These are phyloP conservation scores for Eunapius fragilis DNA, from an alignment of 37 sponge, comb jelly and placozoan species.

Conservation along the genomic window DNA sequence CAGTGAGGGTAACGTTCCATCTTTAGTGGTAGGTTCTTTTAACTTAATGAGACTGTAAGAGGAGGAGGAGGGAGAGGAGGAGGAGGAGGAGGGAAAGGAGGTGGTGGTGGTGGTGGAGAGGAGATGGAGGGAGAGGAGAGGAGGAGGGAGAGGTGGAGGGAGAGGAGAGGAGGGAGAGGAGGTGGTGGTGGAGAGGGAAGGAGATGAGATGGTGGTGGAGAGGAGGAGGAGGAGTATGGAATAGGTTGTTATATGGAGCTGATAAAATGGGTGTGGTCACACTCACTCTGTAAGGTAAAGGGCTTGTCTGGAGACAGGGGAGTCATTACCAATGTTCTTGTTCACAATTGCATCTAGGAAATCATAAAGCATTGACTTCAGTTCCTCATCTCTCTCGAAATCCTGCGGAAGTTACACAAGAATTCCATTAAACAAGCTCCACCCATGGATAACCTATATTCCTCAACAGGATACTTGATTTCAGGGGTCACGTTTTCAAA, in stretches of 20 bases:
- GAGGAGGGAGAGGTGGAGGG: not conserved
- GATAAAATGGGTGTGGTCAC: not conserved
- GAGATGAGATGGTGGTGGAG: not conserved
- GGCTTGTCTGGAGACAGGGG: not conserved
- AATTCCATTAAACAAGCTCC: not conserved
- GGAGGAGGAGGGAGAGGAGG: not conserved
- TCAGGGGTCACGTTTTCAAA: not conserved
- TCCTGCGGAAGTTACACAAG: constrained; percentile 15
- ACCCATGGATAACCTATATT: no score
- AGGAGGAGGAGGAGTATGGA: not conserved
- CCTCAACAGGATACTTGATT: not conserved
- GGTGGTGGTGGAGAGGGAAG: not conserved
- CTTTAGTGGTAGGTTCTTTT: not conserved
- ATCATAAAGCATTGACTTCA: constrained; percentile 18
- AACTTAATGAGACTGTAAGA: not conserved
- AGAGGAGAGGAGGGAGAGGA: not conserved
- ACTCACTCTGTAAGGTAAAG: constrained; percentile 3
- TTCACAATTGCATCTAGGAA: constrained; percentile 5
- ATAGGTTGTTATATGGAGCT: not conserved
- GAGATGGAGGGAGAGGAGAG: no score
- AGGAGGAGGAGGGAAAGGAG: no score
- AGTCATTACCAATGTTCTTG: constrained; percentile 13
- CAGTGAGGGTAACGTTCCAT: constrained; percentile 23
- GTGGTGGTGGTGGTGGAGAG: no score
- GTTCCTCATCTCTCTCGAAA: constrained; percentile 29